Evolutionary conservation across 2,888 invertebrate species (phyloP), one percentile per base, ranked within the genome.

Genomic region (Rhagonycha lutea): DNA sequence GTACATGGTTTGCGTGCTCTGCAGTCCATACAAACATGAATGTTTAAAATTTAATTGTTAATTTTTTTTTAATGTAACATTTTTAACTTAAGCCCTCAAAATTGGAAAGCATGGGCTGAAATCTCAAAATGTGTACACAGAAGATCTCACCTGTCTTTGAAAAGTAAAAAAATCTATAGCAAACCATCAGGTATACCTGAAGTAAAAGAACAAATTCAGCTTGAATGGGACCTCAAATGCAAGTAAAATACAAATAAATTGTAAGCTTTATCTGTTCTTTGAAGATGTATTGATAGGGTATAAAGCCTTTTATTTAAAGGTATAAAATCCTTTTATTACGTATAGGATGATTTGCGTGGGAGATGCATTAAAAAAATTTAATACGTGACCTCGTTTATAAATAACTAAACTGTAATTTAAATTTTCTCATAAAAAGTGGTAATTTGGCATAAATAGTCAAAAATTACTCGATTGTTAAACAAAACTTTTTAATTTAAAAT

Each of bases 251-350:
- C 32, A 60, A 67, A 72, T 32, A 32, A 23, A 74, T 70, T 67
- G 74, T 74, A 70, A 65, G 74, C 70, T 74, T 70, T 74, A 74
- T 74, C 74, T 74, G 65, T 70, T 74, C 74, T 74, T 70, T 61
- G 29, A 47, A 73, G 73, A 73, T 69, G 69, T 73, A 73, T 73
- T 69, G 73, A 73, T 73, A 73, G 23, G 18, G 28, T 29, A 61
- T 29, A 73, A 74, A 69, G 67, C 28, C 74, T 23, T 70, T 70
- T 69, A 14, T 65, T 70, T 62, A 14, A 61, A 63, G 73, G 62
- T 14, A 23, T 69, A 28, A 70, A 73, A 74, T 70, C 74, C 69
- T 74, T 70, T 74, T 74, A 70, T 26, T 63, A 47, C 69, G 14
- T 68, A 26, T 29, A 26, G 61, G 32, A 67, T 60, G 24, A 24